Evolutionary conservation across 2,113 vertebrate species (phyloP).

Genomic region (Pterocles gutturalis): DNA sequence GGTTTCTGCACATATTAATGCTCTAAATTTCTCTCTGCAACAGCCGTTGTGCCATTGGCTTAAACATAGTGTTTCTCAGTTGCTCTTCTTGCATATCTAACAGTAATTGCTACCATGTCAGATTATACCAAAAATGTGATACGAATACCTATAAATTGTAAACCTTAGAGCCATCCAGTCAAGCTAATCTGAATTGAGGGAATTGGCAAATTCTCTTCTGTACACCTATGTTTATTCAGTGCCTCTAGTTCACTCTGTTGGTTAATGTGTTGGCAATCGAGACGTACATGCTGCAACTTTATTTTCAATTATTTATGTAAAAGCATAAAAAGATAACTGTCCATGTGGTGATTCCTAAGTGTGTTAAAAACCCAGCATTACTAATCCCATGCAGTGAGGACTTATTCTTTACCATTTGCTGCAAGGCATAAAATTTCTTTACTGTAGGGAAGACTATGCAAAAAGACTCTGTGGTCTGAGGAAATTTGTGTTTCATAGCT

Average conservation of each 20-base stretch:
- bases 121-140: not conserved
- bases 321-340: not conserved
- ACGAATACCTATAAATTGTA: not conserved
- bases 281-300: not conserved
- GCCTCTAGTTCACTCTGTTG: not conserved
- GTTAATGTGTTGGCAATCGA: not conserved
- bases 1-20: not conserved
- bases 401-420: accelerated
- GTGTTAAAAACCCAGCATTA: accelerated
- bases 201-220: not conserved
- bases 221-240: not conserved
- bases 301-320: not conserved
- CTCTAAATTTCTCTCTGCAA: not conserved
- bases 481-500: not conserved
- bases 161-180: not conserved
- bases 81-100: not conserved
- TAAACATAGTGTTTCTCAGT: not conserved
- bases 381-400: not conserved
- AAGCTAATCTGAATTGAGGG: not conserved
- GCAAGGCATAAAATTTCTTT: not conserved
- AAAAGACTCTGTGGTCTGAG: accelerated
- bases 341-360: not conserved
- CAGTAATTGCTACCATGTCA: not conserved
- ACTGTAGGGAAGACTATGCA: no score
- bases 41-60: not conserved